Percentiles rank a stretch among this genome's conserved stretches.
Evolutionary conservation across 2,888 invertebrate genomes (phyloP).

Genomic region (Onchidella celtica): DNA sequence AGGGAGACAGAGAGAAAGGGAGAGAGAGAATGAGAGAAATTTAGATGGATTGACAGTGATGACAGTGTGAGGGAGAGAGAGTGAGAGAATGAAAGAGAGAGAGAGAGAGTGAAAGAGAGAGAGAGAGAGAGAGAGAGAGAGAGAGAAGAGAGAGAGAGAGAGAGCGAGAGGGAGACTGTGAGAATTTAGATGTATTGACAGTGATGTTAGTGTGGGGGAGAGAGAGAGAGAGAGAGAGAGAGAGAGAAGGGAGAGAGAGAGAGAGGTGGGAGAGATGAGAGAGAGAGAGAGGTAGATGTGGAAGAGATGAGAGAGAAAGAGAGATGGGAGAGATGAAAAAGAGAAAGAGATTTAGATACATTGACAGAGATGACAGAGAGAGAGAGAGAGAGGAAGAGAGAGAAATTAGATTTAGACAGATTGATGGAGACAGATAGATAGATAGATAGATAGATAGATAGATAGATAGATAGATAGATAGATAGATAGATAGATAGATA

Average conservation of each 20-base stretch:
- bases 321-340: background rate
- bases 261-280: too few relatives aligned
- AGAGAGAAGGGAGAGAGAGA: too few relatives aligned
- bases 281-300: constrained; percentile 2
- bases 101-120: too few relatives aligned
- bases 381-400: background rate
- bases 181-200: too few relatives aligned
- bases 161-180: too few relatives aligned
- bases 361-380: background rate
- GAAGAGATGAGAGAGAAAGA: constrained; percentile 1
- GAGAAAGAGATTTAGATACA: background rate
- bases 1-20: too few relatives aligned
- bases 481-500: background rate
- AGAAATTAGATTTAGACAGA: background rate
- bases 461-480: background rate
- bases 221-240: too few relatives aligned
- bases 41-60: background rate
- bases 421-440: too few relatives aligned
- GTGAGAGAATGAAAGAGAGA: too few relatives aligned
- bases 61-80: background rate
- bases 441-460: background rate
- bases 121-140: too few relatives aligned
- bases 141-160: too few relatives aligned
- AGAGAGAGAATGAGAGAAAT: background rate
- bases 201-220: too few relatives aligned